Percentiles rank a stretch among this genome's conserved stretches.
These are phyloP conservation scores for Melanotaenia trifasciata DNA, from an alignment of 2,797 vertebrate species.

Conservation along the genomic window DNA sequence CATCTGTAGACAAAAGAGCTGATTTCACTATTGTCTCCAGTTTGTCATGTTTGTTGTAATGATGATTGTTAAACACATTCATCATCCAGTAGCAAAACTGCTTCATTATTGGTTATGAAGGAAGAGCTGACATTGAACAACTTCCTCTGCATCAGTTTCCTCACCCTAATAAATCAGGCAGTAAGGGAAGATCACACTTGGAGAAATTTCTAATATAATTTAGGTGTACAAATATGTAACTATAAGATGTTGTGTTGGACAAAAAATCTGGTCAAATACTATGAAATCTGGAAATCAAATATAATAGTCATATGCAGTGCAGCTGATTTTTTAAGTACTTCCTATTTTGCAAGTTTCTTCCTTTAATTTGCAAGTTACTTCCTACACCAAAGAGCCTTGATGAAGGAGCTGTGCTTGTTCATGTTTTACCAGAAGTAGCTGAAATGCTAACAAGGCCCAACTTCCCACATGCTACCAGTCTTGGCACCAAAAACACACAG, in stretches of 20 bases:
- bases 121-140: neutral
- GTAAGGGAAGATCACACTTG: too few relatives aligned
- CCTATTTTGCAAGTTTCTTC: too few relatives aligned
- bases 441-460: neutral
- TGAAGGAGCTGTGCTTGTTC: neutral
- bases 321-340: too few relatives aligned
- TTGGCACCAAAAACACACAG: neutral
- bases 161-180: too few relatives aligned
- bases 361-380: too few relatives aligned
- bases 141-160: neutral
- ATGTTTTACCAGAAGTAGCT: too few relatives aligned
- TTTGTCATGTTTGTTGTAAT: slow-evolving; percentile 16
- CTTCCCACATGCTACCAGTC: neutral
- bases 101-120: slow-evolving; percentile 9
- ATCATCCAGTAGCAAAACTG: slow-evolving; percentile 4
- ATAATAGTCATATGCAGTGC: too few relatives aligned
- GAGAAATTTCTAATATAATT: too few relatives aligned
- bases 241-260: too few relatives aligned
- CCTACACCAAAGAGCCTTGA: neutral
- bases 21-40: slow-evolving; percentile 17
- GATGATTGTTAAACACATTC: slow-evolving; percentile 11
- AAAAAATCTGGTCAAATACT: neutral
- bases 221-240: too few relatives aligned
- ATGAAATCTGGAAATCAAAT: neutral
- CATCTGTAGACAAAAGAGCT: slow-evolving; percentile 2